A percentile compares a stretch with the other conserved stretches of the same genome.
These are phyloP conservation scores for Clitarchus hookeri DNA, from an alignment of 2,888 invertebrate genomes.

Conservation along the genomic window DNA sequence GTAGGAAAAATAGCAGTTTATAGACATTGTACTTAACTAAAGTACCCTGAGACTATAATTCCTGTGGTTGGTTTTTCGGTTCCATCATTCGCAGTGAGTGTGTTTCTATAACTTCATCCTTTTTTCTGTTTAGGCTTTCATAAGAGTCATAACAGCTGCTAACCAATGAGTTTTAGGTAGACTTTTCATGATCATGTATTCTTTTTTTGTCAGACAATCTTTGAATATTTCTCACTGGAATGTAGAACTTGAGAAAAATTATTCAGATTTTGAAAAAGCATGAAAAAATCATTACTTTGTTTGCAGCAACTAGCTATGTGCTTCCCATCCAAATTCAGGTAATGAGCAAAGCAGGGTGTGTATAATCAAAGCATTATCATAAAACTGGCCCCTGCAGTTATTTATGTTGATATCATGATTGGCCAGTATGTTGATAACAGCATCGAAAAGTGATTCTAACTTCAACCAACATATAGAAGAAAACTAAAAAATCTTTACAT, in stretches of 20 bases:
- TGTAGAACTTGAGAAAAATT: conserved; percentile 3
- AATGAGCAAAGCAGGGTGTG: no score
- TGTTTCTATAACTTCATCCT: not conserved
- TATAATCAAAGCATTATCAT: not conserved
- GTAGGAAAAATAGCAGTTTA: not conserved
- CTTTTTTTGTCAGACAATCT: not conserved
- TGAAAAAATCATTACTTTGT: not conserved
- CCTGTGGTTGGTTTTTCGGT: not conserved
- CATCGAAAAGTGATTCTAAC: not conserved
- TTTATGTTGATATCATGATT: not conserved
- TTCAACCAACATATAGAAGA: not conserved
- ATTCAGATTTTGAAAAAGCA: not conserved
- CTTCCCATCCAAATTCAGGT: no score
- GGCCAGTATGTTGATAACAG: not conserved
- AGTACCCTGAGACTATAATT: not conserved
- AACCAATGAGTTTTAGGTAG: not conserved
- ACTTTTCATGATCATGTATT: not conserved
- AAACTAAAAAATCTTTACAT: not conserved
- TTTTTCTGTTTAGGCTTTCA: not conserved
- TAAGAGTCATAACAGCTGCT: not conserved
- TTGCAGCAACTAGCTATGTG: not conserved
- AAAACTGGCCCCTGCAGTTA: not conserved
- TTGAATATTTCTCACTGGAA: not conserved
- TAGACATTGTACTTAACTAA: not conserved
- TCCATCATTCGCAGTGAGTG: not conserved